Conservation (phyloP, 2,113 vertebrate species). For the Tragelaphus buxtoni region DNA sequence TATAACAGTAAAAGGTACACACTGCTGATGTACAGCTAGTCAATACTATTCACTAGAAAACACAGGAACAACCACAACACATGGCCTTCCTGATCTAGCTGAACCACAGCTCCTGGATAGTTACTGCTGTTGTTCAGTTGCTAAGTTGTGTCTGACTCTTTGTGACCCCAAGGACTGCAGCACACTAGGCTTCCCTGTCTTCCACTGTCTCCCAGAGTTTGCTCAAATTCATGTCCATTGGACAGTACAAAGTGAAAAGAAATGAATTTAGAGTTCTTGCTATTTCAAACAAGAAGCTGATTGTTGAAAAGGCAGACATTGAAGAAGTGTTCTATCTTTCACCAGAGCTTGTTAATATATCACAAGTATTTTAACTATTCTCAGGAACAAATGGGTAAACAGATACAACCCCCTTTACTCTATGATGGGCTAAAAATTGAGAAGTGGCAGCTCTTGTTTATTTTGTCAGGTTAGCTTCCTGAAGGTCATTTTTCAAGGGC, state of each 20-base stretch:
- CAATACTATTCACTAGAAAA: neutral
- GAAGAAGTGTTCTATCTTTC: neutral
- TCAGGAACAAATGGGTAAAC: neutral
- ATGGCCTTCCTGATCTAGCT: neutral
- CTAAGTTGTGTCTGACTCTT: neutral
- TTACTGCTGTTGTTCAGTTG: neutral
- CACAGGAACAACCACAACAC: neutral
- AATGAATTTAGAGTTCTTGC: neutral
- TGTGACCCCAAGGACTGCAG: neutral
- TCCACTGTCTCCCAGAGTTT: neutral
- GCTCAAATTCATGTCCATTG: neutral
- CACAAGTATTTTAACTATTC: constrained; percentile 20
- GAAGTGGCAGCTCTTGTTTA: neutral
- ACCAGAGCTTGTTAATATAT: neutral
- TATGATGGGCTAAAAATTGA: neutral
- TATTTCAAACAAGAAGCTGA: neutral
- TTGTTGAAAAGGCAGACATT: constrained; percentile 7
- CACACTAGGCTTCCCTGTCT: neutral
- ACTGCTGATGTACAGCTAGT: neutral
- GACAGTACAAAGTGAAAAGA: neutral
- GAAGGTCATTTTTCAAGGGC: constrained; percentile 24
- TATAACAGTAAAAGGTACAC: neutral
- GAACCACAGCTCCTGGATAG: neutral
- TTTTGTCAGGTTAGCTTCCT: neutral
- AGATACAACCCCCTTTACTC: neutral